Evolutionary conservation across 2,797 vertebrate species (phyloP), one percentile per base, ranked within the genome.

Genomic region (Alfaro cultratus): DNA sequence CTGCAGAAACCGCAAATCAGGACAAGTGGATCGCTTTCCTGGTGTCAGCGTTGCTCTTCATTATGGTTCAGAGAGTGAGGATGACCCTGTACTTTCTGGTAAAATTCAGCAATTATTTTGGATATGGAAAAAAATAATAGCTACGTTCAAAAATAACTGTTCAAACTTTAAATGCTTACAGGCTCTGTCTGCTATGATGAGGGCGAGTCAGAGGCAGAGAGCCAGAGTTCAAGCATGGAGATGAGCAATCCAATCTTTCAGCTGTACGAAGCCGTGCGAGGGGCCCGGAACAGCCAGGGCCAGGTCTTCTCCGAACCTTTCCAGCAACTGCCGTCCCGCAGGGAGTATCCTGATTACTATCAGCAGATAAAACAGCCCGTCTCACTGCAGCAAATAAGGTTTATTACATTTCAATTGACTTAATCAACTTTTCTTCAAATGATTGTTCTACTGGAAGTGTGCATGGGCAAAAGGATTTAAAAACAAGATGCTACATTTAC

Each of bases 301-400:
- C 98, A 98, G 90, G 94, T 98, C 71, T 97, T 99, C 84, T 96
- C 97, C 0, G 97, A 99, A 89, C 97, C 98, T 0, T 99, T 99
- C 94, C 97, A 99, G 83, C 97, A 98, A 72, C 95, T 99, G 68
- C 99, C 99, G 39, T 98, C 97, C 77, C 97, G 98, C 87, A 96
- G 97, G 88, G 99, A 99, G 82, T 99, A 99, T 85, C 98, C 98
- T 0, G 98, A 99, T 95, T 99, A 99, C 94, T 99, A 97, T 91
- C 97, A 98, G 87, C 98, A 99, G 90, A 99, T 99, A 91, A 99
- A 99, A 95, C 94, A 97, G 88, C 98, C 99, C 46, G 95, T 99
- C 85, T 95, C 97, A 15, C 91, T 99, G 83, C 97, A 98, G 80
- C 97, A 98, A 87, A 99, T 99, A 93, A 97, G 98, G 99, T 98